These are phyloP conservation scores for Mustela erminea DNA, from an alignment of 2,797 vertebrate genomes.

Conservation along the genomic window DNA sequence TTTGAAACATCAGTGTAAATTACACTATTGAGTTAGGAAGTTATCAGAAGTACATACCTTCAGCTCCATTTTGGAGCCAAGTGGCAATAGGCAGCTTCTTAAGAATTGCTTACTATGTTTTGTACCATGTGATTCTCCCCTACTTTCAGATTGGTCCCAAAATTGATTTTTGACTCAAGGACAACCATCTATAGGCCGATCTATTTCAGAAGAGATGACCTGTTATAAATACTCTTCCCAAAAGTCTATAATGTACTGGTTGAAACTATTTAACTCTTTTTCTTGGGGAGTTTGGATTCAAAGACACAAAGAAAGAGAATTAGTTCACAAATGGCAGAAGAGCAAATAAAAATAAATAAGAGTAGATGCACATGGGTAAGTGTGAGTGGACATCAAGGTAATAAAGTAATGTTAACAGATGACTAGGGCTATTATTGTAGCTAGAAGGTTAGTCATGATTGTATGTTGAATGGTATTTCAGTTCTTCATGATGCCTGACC, in stretches of 20 bases:
- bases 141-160: neutral
- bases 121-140: neutral
- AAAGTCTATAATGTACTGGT: neutral
- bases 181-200: neutral
- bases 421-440: neutral
- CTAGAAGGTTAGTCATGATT: neutral
- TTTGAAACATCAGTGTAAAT: slow-evolving; percentile 41
- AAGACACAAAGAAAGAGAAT: neutral
- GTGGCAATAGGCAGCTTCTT: neutral
- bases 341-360: slow-evolving; percentile 47
- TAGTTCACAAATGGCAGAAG: slow-evolving; percentile 1
- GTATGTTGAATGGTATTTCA: slow-evolving; percentile 10
- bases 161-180: slow-evolving; percentile 22
- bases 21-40: slow-evolving; percentile 2
- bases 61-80: neutral
- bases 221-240: neutral
- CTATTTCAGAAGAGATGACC: slow-evolving; percentile 19
- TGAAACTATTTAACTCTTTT: neutral
- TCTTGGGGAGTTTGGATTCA: neutral
- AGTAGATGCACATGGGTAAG: neutral
- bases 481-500: neutral
- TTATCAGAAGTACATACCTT: neutral
- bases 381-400: slow-evolving; percentile 40
- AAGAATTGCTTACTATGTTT: neutral
- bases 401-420: neutral